phyloP scores from a whole-genome alignment of 2,113 vertebrate genomes.

The Petaurus breviceps region DNA sequence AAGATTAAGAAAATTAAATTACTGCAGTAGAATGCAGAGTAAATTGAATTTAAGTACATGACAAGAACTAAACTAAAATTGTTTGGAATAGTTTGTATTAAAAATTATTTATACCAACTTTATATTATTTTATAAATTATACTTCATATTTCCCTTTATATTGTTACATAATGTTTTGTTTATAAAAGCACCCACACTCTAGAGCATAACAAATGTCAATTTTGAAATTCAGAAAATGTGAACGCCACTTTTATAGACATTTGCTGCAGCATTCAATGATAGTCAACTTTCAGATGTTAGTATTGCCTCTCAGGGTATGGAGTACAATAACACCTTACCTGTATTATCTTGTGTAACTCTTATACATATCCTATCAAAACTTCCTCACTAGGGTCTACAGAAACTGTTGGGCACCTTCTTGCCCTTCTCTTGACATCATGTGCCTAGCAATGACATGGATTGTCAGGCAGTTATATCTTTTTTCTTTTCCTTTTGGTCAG shows the following conservation, averaged over 20 bases:
- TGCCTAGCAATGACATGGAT: background rate
- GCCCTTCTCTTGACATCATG: background rate
- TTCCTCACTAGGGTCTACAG: background rate
- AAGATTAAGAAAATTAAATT: background rate
- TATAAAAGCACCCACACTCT: background rate
- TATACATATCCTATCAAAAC: background rate
- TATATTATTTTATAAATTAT: background rate
- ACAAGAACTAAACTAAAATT: background rate
- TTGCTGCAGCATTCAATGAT: background rate
- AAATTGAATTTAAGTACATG: background rate
- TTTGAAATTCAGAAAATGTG: background rate
- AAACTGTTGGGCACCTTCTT: background rate
- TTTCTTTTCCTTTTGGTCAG: background rate
- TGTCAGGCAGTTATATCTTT: background rate
- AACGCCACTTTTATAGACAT: background rate
- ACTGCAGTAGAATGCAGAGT: background rate
- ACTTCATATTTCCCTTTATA: background rate
- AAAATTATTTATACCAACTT: background rate
- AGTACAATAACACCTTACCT: too few species aligned
- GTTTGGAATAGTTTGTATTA: background rate
- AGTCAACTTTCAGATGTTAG: background rate
- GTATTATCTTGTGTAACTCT: too few species aligned
- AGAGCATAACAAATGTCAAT: background rate
- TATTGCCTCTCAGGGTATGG: background rate
- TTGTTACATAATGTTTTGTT: background rate